phyloP scores from a whole-genome alignment of 2,113 vertebrate genomes.

The Percopsis transmontana region DNA sequence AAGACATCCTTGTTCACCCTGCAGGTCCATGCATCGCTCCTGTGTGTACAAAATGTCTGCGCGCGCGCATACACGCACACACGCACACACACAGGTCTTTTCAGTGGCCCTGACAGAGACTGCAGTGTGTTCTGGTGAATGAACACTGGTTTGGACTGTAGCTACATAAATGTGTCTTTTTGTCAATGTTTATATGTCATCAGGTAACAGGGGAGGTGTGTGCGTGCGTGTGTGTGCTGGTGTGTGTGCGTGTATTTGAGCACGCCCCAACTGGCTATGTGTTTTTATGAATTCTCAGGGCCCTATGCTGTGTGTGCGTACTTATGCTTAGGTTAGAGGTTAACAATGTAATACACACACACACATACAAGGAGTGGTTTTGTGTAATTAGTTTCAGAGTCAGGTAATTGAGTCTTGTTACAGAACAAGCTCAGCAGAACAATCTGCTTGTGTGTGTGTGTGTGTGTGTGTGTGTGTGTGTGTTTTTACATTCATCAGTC shows the following conservation, averaged over 20 bases:
- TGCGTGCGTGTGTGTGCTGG: conserved; percentile 8
- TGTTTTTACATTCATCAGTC: too few relatives aligned
- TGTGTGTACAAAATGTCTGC: conserved; percentile 10
- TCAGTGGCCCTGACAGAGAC: conserved; percentile 57
- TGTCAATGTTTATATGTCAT: conserved; percentile 39
- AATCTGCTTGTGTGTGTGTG: background rate
- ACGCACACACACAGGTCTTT: conserved; percentile 49
- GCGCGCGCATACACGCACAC: conserved; percentile 23
- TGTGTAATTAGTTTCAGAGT: conserved; percentile 63
- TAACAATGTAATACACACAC: conserved; percentile 5
- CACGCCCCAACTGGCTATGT: too few relatives aligned
- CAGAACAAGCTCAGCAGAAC: background rate
- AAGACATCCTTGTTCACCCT: conserved; percentile 30
- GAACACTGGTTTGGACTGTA: conserved; percentile 40
- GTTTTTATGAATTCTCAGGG: too few relatives aligned
- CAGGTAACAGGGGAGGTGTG: conserved; percentile 25
- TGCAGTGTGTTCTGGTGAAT: conserved; percentile 63
- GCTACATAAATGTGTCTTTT: conserved; percentile 55
- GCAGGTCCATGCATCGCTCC: conserved; percentile 16
- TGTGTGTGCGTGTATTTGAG: background rate
- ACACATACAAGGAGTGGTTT: conserved; percentile 33
- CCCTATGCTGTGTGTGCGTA: conserved; percentile 2
- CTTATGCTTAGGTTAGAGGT: conserved; percentile 31
- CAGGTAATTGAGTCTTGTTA: conserved; percentile 54
- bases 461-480: background rate